phyloP scores from a whole-genome alignment of 2,113 vertebrate genomes.

The Narcine bancroftii region DNA sequence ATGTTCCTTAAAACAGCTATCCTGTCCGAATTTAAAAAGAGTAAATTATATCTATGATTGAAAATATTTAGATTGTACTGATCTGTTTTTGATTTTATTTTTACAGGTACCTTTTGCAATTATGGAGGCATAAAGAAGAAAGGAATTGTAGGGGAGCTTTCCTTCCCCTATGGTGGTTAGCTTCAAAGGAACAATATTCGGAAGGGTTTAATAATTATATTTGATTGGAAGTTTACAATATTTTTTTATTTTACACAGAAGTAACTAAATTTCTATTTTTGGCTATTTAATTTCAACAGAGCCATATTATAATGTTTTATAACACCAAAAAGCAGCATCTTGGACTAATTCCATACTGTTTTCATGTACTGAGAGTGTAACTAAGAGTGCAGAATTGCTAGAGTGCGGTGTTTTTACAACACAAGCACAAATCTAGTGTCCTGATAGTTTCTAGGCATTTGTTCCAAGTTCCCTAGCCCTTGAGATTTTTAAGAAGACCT shows the following conservation, averaged over 20 bases:
- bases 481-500: slow-evolving; percentile 42
- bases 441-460: slow-evolving; percentile 59
- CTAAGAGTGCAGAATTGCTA: slow-evolving; percentile 57
- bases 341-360: slow-evolving; percentile 40
- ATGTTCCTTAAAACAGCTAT: not conserved
- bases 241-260: slow-evolving; percentile 22
- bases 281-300: slow-evolving; percentile 52
- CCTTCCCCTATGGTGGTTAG: slow-evolving; percentile 64
- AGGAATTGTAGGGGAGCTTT: slow-evolving; percentile 62
- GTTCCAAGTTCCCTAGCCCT: slow-evolving; percentile 41
- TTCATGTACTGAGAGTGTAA: slow-evolving; percentile 60
- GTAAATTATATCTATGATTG: not conserved
- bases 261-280: slow-evolving; percentile 59
- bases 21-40: not conserved
- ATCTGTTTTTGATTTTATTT: slow-evolving; percentile 39
- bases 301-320: slow-evolving; percentile 46
- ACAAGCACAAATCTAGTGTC: slow-evolving; percentile 62
- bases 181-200: slow-evolving; percentile 51
- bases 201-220: slow-evolving; percentile 49
- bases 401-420: slow-evolving; percentile 60
- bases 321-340: slow-evolving; percentile 45
- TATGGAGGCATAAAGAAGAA: slow-evolving; percentile 83
- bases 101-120: slow-evolving; percentile 79
- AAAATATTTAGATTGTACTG: not conserved
- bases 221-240: slow-evolving; percentile 23